Evolutionary conservation across 2,797 vertebrate species (phyloP).

Genomic region (Sibirionetta formosa): DNA sequence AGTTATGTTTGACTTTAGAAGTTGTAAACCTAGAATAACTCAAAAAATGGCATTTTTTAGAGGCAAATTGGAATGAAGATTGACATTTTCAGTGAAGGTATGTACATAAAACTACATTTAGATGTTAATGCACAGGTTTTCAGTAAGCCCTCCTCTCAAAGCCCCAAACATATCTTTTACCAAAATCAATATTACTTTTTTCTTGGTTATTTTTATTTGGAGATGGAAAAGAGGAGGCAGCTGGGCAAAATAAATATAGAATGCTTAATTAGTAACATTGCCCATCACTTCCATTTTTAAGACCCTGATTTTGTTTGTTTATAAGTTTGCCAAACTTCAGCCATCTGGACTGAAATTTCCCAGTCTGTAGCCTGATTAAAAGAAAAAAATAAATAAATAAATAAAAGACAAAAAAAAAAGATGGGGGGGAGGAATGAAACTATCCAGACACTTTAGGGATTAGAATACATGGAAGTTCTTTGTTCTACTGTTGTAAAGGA

Average conservation of each 20-base stretch:
- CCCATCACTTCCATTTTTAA: slow-evolving; percentile 53
- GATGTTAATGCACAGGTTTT: neutral
- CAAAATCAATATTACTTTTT: neutral
- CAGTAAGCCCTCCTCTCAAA: neutral
- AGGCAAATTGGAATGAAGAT: neutral
- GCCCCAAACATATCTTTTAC: neutral
- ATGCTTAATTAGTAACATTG: slow-evolving; percentile 19
- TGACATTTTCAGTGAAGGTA: neutral
- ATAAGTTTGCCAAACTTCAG: slow-evolving; percentile 55
- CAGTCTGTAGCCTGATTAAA: neutral
- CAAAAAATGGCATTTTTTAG: neutral
- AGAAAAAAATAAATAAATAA: neutral
- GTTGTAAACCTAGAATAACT: neutral
- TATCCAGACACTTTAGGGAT: neutral
- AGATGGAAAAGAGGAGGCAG: slow-evolving; percentile 18
- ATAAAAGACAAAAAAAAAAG: too few relatives aligned
- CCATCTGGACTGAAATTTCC: slow-evolving; percentile 55
- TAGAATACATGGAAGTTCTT: neutral
- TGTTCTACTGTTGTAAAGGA: neutral
- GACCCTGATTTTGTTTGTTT: slow-evolving; percentile 29
- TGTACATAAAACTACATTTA: neutral
- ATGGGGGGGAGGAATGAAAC: neutral
- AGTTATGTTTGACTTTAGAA: neutral
- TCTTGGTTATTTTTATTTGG: slow-evolving; percentile 5
- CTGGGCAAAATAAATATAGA: slow-evolving; percentile 53